Evolutionary conservation across 2,113 vertebrate species (phyloP).

Genomic region (Mixornis gularis): DNA sequence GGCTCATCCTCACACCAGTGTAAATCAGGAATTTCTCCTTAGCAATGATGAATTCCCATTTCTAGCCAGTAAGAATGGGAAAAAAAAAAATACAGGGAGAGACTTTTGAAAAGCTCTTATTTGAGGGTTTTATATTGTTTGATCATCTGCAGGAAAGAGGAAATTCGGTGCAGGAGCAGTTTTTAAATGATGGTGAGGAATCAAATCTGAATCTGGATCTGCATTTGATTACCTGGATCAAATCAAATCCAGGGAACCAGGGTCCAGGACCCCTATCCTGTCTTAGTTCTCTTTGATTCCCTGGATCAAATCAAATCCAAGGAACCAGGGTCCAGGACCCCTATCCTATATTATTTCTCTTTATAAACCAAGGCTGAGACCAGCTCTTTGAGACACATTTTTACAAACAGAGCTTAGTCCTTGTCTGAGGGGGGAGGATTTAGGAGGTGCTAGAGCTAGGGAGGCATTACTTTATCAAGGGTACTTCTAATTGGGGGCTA

Average conservation of each 20-base stretch:
- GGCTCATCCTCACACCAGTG: fast-evolving
- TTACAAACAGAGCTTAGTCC: neutral
- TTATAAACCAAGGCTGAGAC: neutral
- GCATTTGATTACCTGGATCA: too few species aligned
- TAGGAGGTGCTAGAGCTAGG: neutral
- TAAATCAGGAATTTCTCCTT: neutral
- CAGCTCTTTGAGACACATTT: neutral
- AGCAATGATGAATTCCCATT: neutral
- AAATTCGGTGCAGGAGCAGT: neutral
- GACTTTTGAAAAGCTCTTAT: neutral
- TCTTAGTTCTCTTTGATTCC: neutral
- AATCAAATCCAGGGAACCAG: neutral
- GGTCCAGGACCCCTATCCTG: neutral
- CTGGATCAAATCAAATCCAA: neutral
- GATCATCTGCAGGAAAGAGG: neutral
- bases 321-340: neutral
- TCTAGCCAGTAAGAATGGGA: neutral
- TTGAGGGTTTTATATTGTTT: neutral
- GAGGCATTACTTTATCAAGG: neutral
- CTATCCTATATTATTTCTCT: neutral
- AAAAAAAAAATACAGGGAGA: neutral
- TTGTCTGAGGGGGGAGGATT: neutral
- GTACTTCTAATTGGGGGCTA: neutral
- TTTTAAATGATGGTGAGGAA: neutral
- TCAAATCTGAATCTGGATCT: too few species aligned